phyloP scores from a whole-genome alignment of 1,140 invertebrate genomes.

The Theocolax elegans region DNA sequence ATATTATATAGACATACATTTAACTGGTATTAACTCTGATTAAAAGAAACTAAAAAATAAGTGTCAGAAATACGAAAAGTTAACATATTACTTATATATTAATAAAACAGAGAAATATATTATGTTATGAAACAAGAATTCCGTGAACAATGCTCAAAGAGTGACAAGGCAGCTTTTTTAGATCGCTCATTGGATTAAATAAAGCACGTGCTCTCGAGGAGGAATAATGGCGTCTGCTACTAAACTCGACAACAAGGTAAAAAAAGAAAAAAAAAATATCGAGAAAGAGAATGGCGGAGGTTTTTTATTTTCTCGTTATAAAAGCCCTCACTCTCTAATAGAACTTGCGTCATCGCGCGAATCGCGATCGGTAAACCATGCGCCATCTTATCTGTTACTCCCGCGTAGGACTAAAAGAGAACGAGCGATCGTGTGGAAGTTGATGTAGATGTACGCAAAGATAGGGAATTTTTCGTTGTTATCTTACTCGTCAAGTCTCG shows the following conservation, averaged over 20 bases:
- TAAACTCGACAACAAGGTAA: background rate
- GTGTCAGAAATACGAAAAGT: too few relatives aligned
- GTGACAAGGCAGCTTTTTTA: background rate
- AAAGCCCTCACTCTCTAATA: background rate
- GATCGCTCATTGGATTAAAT: background rate
- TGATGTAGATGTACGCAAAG: background rate
- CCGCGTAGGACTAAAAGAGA: background rate
- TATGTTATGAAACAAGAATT: background rate
- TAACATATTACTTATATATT: too few relatives aligned
- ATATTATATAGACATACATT: too few relatives aligned
- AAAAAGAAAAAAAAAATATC: background rate
- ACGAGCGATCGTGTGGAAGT: background rate
- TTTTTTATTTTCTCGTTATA: background rate
- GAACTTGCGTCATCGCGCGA: constrained; percentile 49
- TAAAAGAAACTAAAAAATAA: too few relatives aligned
- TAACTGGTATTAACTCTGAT: too few relatives aligned
- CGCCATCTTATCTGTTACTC: constrained; percentile 16
- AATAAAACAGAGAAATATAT: too few relatives aligned
- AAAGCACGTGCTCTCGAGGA: background rate
- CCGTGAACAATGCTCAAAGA: background rate
- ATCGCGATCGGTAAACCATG: constrained; percentile 42
- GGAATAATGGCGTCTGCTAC: background rate
- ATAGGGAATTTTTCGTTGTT: constrained; percentile 20
- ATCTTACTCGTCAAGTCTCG: background rate
- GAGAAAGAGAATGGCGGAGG: background rate